Conservation (phyloP, 2,888 invertebrate genomes). For the Hemaris fuciformis region DNA sequence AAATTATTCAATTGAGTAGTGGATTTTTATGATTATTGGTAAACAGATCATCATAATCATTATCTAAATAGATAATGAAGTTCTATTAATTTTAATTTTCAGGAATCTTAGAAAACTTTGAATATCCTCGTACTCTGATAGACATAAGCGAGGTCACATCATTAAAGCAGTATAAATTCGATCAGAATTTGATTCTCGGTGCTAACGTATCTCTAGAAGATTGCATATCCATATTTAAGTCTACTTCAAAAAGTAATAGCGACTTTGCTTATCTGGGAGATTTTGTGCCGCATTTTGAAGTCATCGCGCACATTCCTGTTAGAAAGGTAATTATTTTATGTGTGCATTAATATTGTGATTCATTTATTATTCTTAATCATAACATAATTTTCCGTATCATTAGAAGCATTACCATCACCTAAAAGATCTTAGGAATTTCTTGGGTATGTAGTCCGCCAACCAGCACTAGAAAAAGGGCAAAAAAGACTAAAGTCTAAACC, state of each 20-base stretch:
- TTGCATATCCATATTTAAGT: constrained; percentile 73
- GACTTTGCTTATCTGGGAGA: constrained; percentile 78
- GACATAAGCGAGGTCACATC: constrained; percentile 60
- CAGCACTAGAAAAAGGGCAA: no score
- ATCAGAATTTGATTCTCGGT: constrained; percentile 77
- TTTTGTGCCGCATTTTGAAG: constrained; percentile 81
- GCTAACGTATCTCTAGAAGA: constrained; percentile 81
- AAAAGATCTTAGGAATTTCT: no score
- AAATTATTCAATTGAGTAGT: no score
- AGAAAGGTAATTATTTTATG: constrained; percentile 74
- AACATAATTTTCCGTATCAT: no score
- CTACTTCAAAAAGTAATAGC: constrained; percentile 48
- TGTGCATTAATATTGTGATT: not conserved
- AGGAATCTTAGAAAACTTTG: constrained; percentile 64
- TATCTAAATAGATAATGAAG: no score
- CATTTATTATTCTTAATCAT: not conserved
- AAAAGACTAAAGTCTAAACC: no score
- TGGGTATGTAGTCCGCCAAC: no score
- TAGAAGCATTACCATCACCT: no score
- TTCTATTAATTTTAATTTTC: no score
- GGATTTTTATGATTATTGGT: no score
- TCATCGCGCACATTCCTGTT: constrained; percentile 84
- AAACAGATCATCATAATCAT: no score
- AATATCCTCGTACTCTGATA: constrained; percentile 53
- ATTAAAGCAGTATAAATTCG: constrained; percentile 51